phyloP scores from a whole-genome alignment of 2,113 vertebrate species.

The Cochlearius cochlearius region DNA sequence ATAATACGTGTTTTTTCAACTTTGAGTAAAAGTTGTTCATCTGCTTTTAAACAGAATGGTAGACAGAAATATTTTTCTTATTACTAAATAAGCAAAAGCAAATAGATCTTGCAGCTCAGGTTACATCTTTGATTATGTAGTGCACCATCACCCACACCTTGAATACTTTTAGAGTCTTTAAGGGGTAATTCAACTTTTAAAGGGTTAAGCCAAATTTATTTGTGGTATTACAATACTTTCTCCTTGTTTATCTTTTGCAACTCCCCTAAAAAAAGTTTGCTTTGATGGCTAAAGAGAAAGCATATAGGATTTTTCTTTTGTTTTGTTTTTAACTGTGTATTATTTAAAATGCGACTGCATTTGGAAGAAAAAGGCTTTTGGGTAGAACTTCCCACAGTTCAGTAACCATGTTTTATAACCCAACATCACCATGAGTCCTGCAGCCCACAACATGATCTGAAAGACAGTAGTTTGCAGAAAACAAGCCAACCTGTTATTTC shows the following conservation, averaged over 20 bases:
- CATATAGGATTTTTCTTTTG: no score
- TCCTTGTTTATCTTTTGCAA: not conserved
- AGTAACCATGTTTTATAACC: not conserved
- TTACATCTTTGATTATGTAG: not conserved
- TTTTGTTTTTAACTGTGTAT: not conserved
- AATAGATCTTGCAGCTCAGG: not conserved
- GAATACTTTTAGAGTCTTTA: not conserved
- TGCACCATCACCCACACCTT: not conserved
- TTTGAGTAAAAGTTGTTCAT: not conserved
- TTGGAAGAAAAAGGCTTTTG: not conserved
- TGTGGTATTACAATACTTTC: not conserved
- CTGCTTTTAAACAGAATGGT: not conserved
- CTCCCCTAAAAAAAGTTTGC: not conserved
- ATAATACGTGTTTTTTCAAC: not conserved
- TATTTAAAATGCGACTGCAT: not conserved
- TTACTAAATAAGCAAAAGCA: not conserved
- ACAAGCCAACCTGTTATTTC: not conserved
- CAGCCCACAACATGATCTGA: not conserved
- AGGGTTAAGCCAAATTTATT: not conserved
- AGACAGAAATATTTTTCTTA: not conserved
- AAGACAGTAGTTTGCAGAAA: not conserved
- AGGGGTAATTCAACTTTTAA: not conserved
- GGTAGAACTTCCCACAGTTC: not conserved
- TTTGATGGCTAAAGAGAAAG: not conserved
- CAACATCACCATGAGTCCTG: rapidly evolving